phyloP scores from a whole-genome alignment of 2,888 invertebrate genomes.

The Aquatica leii region DNA sequence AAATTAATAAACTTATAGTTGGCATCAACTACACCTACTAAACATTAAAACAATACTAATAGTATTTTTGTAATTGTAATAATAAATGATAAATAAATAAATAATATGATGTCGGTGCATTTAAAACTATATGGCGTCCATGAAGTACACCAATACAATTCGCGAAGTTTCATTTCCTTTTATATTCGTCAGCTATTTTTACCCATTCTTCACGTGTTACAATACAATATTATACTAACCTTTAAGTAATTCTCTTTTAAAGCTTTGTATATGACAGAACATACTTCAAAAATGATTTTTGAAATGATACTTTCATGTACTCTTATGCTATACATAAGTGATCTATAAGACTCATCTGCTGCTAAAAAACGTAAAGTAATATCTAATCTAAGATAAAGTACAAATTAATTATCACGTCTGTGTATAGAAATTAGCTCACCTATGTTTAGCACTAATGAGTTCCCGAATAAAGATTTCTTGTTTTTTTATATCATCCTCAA shows the following conservation, averaged over 20 bases:
- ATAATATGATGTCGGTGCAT: no score
- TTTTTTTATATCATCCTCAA: background rate
- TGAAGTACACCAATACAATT: background rate
- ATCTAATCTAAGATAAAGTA: no score
- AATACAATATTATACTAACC: background rate
- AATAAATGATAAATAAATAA: no score
- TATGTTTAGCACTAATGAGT: background rate
- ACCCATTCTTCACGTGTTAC: background rate
- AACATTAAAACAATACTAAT: no score
- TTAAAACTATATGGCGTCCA: no score
- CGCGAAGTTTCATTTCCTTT: background rate
- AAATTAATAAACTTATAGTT: no score
- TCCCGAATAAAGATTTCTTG: background rate
- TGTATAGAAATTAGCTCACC: no score
- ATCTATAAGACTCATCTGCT: background rate
- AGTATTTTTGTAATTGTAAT: no score
- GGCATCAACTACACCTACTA: no score
- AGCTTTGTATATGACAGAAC: background rate
- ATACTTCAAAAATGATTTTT: no score
- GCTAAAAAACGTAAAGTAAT: background rate
- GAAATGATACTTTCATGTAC: background rate
- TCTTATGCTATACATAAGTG: background rate
- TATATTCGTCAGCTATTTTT: background rate
- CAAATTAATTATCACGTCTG: no score
- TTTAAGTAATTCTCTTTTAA: no score